Conservation (phyloP, 2,113 vertebrate species). For the Tinamus guttatus region DNA sequence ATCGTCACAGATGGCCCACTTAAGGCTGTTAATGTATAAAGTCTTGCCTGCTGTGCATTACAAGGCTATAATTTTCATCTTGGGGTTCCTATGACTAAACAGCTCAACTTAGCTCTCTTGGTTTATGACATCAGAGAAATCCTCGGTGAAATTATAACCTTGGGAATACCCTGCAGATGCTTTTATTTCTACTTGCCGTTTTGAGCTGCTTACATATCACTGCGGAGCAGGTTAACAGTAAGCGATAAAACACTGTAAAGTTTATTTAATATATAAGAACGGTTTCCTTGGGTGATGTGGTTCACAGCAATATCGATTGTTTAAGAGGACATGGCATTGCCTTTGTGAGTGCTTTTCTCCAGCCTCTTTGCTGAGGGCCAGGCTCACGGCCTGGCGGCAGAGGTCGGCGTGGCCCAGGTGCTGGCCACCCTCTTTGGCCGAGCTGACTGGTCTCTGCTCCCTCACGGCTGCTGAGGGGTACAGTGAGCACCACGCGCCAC, state of each 20-base stretch:
- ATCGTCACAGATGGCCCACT: constrained; percentile 28
- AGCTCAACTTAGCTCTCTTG: background rate
- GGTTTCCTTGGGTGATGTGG: background rate
- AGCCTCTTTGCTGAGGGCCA: background rate
- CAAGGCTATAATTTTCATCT: constrained; percentile 40
- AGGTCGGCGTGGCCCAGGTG: no score
- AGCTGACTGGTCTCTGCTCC: background rate
- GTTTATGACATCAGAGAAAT: constrained; percentile 46
- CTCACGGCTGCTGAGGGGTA: background rate
- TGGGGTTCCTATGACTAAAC: constrained; percentile 23
- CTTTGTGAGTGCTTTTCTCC: background rate
- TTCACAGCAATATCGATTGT: background rate
- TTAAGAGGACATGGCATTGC: background rate
- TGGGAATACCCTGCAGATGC: constrained; percentile 3
- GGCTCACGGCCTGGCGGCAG: background rate
- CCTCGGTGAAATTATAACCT: constrained; percentile 21
- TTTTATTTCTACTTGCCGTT: constrained; percentile 31
- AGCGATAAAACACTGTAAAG: background rate
- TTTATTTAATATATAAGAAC: background rate
- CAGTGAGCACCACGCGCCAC: accelerated
- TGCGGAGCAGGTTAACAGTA: background rate
- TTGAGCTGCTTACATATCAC: background rate
- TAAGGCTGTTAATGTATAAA: constrained; percentile 14
- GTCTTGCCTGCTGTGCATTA: background rate
- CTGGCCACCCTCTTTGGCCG: accelerated